Conservation (phyloP, 2,113 vertebrate genomes). For the Ptilorrhoa leucosticta region DNA sequence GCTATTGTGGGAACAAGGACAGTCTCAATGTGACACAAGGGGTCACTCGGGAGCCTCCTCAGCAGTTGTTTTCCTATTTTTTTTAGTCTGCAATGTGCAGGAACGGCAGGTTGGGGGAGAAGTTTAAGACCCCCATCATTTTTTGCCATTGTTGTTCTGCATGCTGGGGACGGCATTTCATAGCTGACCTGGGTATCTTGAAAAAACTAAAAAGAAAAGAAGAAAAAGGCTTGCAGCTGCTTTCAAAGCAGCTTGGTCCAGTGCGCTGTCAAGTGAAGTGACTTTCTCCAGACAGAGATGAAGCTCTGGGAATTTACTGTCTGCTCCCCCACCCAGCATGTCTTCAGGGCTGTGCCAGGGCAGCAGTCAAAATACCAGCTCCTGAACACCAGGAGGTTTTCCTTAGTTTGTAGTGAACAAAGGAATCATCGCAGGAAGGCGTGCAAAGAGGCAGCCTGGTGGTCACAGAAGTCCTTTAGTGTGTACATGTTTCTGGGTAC, state of each 20-base stretch:
- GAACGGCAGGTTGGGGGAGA: not conserved
- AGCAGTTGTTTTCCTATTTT: not conserved
- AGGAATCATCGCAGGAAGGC: not conserved
- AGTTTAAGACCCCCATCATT: not conserved
- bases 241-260: slow-evolving; percentile 20
- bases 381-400: not conserved
- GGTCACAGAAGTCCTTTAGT: not conserved
- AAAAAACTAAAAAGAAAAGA: not conserved
- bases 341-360: not conserved
- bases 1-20: not conserved
- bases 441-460: not conserved
- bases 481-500: not conserved
- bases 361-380: not conserved
- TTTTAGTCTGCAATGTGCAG: not conserved
- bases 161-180: not conserved
- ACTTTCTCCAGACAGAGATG: not conserved
- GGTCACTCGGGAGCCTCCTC: slow-evolving; percentile 45
- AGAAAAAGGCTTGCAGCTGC: not conserved
- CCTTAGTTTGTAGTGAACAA: not conserved
- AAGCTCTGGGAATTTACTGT: not conserved
- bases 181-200: not conserved
- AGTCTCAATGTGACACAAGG: slow-evolving; percentile 23
- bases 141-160: not conserved
- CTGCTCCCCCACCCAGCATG: not conserved
- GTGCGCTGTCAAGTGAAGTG: not conserved